phyloP scores from a whole-genome alignment of 2,113 vertebrate genomes.

The Dicentrarchus labrax region DNA sequence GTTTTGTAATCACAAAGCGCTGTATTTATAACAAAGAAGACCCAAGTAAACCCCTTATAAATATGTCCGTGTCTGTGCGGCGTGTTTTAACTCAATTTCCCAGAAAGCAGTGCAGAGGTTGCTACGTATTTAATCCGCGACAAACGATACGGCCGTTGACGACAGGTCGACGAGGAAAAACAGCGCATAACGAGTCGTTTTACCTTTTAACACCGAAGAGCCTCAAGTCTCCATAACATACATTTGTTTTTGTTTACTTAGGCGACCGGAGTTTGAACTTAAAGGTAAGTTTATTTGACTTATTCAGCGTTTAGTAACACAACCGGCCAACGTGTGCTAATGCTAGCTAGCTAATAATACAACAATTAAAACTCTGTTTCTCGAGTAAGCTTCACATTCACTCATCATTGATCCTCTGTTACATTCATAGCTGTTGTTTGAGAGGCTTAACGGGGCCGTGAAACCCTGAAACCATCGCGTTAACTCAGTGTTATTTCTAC shows the following conservation, averaged over 20 bases:
- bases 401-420: too few species aligned
- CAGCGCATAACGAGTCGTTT: not conserved
- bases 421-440: not conserved
- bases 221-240: accelerated
- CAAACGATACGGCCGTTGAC: not conserved
- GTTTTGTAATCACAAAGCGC: constrained; percentile 56
- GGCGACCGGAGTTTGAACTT: not conserved
- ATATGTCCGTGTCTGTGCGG: too few species aligned
- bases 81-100: constrained; percentile 64
- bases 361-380: too few species aligned
- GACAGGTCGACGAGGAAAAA: not conserved
- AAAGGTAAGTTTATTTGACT: constrained; percentile 62
- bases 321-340: constrained; percentile 43
- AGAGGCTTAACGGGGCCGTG: not conserved
- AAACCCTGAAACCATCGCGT: not conserved
- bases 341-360: constrained; percentile 43
- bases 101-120: constrained; percentile 42
- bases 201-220: accelerated
- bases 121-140: constrained; percentile 73
- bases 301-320: not conserved
- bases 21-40: constrained; percentile 15
- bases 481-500: not conserved
- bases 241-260: not conserved
- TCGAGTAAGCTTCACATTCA: too few species aligned
- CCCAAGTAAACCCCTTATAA: too few species aligned